Percentiles rank a stretch among this genome's conserved stretches.
Conservation (phyloP, 2,797 vertebrate genomes). For the Galago senegalensis region DNA sequence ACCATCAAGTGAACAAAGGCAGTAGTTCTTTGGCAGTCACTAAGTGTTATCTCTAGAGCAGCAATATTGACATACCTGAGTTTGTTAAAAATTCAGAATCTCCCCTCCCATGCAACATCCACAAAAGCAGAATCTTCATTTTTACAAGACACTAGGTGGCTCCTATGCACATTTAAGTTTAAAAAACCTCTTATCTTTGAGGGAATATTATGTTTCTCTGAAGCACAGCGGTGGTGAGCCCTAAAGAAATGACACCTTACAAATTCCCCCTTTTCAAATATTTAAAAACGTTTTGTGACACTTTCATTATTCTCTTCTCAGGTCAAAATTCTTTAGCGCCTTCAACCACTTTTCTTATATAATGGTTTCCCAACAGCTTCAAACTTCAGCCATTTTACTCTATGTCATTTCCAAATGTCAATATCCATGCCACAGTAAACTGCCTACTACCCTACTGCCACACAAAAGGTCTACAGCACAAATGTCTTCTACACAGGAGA, state of each 20-base stretch:
- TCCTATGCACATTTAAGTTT: not conserved
- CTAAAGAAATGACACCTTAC: not conserved
- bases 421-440: not conserved
- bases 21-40: not conserved
- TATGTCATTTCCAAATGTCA: not conserved
- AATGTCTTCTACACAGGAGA: not conserved
- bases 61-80: not conserved
- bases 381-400: not conserved
- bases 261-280: not conserved
- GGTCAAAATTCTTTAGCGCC: not conserved
- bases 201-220: not conserved
- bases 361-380: not conserved
- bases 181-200: not conserved
- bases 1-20: not conserved
- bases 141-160: not conserved
- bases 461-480: not conserved
- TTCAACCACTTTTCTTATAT: not conserved
- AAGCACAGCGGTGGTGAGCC: fast-evolving
- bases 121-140: not conserved
- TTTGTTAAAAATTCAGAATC: not conserved
- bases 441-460: not conserved
- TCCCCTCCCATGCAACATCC: not conserved
- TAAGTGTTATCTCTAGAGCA: not conserved
- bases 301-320: not conserved
- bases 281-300: not conserved